Conservation (phyloP, 2,888 invertebrate species). For the Ormyrus pomaceus region DNA sequence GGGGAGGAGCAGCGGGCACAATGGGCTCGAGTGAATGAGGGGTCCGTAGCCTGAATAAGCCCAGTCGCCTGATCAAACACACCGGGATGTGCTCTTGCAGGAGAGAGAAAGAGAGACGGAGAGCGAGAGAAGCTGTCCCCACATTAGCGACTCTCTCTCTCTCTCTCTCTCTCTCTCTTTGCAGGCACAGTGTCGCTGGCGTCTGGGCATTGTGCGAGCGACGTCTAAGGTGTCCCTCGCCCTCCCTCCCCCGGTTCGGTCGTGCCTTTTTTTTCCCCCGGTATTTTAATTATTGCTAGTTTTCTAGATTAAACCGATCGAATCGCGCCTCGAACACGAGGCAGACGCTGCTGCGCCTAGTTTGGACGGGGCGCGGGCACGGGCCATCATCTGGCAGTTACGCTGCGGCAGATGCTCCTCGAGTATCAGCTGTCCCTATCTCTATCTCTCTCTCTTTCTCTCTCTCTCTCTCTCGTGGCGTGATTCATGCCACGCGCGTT, state of each 20-base stretch:
- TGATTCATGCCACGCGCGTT: slow-evolving; percentile 21
- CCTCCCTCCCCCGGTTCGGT: too few species aligned
- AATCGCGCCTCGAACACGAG: too few species aligned
- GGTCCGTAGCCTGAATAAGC: slow-evolving; percentile 42
- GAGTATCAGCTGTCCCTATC: slow-evolving; percentile 69
- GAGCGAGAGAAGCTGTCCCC: not conserved
- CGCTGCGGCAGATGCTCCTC: slow-evolving; percentile 69
- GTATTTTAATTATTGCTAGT: too few species aligned
- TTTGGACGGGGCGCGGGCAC: not conserved
- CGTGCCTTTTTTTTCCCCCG: too few species aligned
- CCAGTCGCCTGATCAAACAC: slow-evolving; percentile 65
- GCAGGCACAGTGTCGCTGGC: slow-evolving; percentile 45
- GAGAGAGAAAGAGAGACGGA: not conserved
- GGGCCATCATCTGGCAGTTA: slow-evolving; percentile 62
- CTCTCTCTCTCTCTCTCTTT: not conserved
- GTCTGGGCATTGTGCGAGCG: slow-evolving; percentile 24
- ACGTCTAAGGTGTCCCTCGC: too few species aligned
- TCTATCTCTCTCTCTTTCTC: slow-evolving; percentile 60
- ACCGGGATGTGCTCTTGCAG: slow-evolving; percentile 27
- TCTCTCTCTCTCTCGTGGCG: slow-evolving; percentile 58
- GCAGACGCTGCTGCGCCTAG: too few species aligned
- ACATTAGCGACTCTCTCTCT: slow-evolving; percentile 16
- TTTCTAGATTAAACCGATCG: too few species aligned
- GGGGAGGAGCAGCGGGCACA: not conserved
- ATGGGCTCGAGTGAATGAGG: slow-evolving; percentile 3